A percentile compares a stretch with the other conserved stretches of the same genome.
phyloP scores from a whole-genome alignment of 2,888 invertebrate species.

The Shargacucullia verbasci region DNA sequence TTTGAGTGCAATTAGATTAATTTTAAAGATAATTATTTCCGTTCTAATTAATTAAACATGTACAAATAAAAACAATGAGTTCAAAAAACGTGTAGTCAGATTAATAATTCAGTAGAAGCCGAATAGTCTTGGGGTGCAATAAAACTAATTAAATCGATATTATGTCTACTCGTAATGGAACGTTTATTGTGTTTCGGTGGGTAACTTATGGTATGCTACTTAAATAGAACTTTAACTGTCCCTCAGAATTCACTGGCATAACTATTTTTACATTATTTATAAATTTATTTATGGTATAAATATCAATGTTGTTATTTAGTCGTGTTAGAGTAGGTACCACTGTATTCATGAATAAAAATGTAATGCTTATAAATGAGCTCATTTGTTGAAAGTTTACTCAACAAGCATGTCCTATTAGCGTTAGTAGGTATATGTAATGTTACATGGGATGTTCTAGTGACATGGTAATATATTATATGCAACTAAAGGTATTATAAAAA shows the following conservation, averaged over 20 bases:
- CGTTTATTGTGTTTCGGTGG: constrained; percentile 21
- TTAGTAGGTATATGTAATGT: too few species aligned
- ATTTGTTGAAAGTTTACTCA: too few species aligned
- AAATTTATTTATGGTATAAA: too few species aligned
- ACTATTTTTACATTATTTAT: background rate
- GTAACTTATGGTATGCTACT: constrained; percentile 41
- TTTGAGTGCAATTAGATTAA: constrained; percentile 88
- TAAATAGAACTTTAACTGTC: constrained; percentile 25
- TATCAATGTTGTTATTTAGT: too few species aligned
- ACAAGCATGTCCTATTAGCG: too few species aligned
- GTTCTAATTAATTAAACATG: constrained; percentile 73
- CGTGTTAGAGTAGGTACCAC: too few species aligned
- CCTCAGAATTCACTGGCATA: constrained; percentile 63
- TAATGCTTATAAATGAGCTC: too few species aligned
- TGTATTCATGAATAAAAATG: too few species aligned
- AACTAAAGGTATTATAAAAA: too few species aligned
- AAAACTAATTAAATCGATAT: constrained; percentile 28
- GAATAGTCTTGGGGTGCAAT: constrained; percentile 56
- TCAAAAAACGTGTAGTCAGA: constrained; percentile 29
- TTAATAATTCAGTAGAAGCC: constrained; percentile 50
- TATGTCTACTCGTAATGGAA: constrained; percentile 15
- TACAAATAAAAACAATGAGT: constrained; percentile 32
- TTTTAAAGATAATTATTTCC: constrained; percentile 76
- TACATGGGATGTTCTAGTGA: too few species aligned
- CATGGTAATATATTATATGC: too few species aligned